phyloP scores from a whole-genome alignment of 2,888 invertebrate species.

The Archaeoteleia sp. region DNA sequence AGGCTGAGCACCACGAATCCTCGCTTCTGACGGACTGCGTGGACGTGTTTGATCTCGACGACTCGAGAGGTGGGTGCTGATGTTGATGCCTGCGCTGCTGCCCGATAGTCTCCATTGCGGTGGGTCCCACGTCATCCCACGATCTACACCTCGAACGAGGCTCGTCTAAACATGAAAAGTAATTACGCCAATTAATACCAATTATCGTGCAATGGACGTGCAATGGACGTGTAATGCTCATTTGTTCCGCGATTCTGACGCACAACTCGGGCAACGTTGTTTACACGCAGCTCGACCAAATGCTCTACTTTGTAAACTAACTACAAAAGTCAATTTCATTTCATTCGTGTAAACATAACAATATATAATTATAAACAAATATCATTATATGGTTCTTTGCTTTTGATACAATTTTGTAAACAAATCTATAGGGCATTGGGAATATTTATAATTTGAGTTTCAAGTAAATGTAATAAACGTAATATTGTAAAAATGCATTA shows the following conservation, averaged over 20 bases:
- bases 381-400: too few species aligned
- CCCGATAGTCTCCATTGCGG: conserved; percentile 65
- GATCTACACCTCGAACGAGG: conserved; percentile 85
- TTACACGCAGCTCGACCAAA: too few species aligned
- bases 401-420: too few species aligned
- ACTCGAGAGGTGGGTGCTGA: conserved; percentile 67
- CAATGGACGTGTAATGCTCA: too few species aligned
- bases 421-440: too few species aligned
- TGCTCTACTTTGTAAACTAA: background rate
- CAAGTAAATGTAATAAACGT: too few species aligned
- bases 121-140: conserved; percentile 81
- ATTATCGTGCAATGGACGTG: conserved; percentile 23
- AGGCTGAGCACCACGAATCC: conserved; percentile 82
- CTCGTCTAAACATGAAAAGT: conserved; percentile 79
- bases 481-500: too few species aligned
- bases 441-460: too few species aligned
- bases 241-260: conserved; percentile 10
- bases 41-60: conserved; percentile 68
- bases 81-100: conserved; percentile 57
- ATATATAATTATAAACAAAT: too few species aligned
- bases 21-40: conserved; percentile 76
- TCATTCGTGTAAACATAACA: too few species aligned
- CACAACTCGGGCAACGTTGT: background rate
- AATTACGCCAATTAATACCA: conserved; percentile 51
- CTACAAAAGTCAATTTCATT: conserved; percentile 1